Base-by-base conservation (phyloP, 2,113 vertebrate species). In the Tupaia chinensis region DNA sequence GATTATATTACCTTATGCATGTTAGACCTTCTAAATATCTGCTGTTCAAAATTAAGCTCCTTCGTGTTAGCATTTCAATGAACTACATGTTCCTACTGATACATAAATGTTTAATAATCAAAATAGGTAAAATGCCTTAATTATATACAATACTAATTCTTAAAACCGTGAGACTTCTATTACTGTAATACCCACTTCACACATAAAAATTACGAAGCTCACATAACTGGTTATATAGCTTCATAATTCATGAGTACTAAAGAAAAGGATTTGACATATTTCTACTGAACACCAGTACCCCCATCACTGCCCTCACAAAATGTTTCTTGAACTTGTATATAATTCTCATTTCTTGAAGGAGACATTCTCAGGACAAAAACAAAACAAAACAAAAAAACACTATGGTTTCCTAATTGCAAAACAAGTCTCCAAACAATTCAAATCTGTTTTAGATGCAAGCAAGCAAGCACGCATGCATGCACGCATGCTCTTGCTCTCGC, bases 391-490 rank as follows among this genome's bases (percentile, higher is more conserved):
- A 63, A 3, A 76, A 53, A 53, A 3, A 3, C 32, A 78, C n/a
- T 83, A 25, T 1, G 7, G 1, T 8, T 11, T 92, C 63, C 76
- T 3, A 80, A 54, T 72, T 90, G 11, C 29, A 61, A 92, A 76
- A 70, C 17, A 80, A 86, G 6, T 9, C 6, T 29, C 34, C 15
- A 87, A 68, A 85, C 1, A 69, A 74, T 63, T 93, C 9, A 68
- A 63, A 93, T 89, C 1, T 84, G 4, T 84, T 96, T 89, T 81
- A 92, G 92, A 87, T 14, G 29, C 16, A 85, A 82, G 85, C 1
- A 70, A 5, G 76, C 10, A 7, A 7, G 20, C 11, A 27, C 9
- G 29, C 15, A 78, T 32, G 32, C 32, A 32, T 32, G 32, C 32
- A 32, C 32, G 32, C 32, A 32, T 32, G 32, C 32, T 32, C 32